Evolutionary conservation across 2,113 vertebrate species (phyloP), one percentile per base, ranked within the genome.

Genomic region (Paedocypris sp.): DNA sequence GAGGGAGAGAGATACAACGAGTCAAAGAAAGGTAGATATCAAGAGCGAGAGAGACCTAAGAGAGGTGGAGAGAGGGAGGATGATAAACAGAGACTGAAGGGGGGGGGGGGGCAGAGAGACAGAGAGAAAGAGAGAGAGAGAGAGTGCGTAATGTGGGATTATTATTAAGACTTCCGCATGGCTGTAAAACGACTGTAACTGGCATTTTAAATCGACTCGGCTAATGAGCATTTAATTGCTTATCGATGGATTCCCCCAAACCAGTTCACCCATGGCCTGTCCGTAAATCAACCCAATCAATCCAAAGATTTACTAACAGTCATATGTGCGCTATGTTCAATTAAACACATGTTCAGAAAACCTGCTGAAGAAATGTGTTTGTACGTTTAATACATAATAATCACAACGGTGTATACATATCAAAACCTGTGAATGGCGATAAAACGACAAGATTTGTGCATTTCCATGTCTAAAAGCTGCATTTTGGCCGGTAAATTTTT

Each of bases 401-500:
- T n/a, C n/a, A n/a, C n/a, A n/a, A n/a, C n/a, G n/a, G n/a, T n/a
- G n/a, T n/a, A n/a, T n/a, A n/a, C n/a, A n/a, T 18, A 25, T 29
- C 25, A n/a, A 3, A 26, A 22, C 20, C 12, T 32, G 20, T 13
- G 72, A 68, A 69, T 60, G 61, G 52, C 70, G 9, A 73, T 5
- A 39, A 33, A 69, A 52, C 47, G 61, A 49, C 28, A 62, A 75
- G 59, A 67, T 67, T 69, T 56, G 35, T 64, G 51, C 59, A 51
- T 56, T 33, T 26, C 9, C 45, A 53, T 57, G 57, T 32, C 42
- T 71, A 47, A 67, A 63, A 59, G 61, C 65, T 60, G 35, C 22
- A 52, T 43, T 71, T 42, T 48, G 68, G 31, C n/a, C 48, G 19
- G 25, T 80, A 38, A 67, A 81, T 82, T 75, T 76, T 82, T 80